Base-by-base conservation (phyloP, 1,140 invertebrate species). In the Aphelenchoides avenae region DNA sequence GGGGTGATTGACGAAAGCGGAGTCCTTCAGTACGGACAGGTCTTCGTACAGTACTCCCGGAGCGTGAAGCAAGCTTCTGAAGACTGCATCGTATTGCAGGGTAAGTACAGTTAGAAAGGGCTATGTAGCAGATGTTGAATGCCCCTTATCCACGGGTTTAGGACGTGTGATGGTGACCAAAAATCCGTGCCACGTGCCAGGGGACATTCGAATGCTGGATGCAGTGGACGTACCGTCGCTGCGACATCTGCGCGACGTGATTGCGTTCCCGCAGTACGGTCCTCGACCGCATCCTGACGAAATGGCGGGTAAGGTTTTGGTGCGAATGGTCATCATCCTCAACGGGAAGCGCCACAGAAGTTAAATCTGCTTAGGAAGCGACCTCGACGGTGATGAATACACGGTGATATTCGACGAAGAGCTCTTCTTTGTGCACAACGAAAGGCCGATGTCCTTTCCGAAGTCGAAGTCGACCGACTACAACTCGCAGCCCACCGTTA, bases 351-450 rank as follows among this genome's bases (percentile, higher is more conserved):
- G 24, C 61, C 24, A 52, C 68, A 29, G 40, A n/a, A n/a, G n/a
- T n/a, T n/a, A n/a, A n/a, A n/a, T n/a, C n/a, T n/a, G n/a, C n/a
- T n/a, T n/a, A 63, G 58, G 64, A n/a, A 75, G 71, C 11, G 78
- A 79, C 70, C 52, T 79, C 27, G 78, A 79, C 61, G 78, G 78
- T 5, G 78, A 79, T 60, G 78, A 80, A 43, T 79, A 79, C 57
- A 73, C 72, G 22, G 73, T 80, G 5, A 75, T 78, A 22, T 79
- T 75, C 71, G 68, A 79, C 39, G 46, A 63, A 22, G 55, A 73
- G 6, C 56, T 78, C 15, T 63, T 70, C 26, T 66, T 78, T 30
- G 63, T 62, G 22, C 49, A 49, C 15, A 80, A 75, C 41, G 66
- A 66, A n/a, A n/a, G n/a, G n/a, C n/a, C n/a, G n/a, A n/a, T n/a